Base-by-base conservation (phyloP, 2,113 vertebrate species). In the Hemicordylus capensis region DNA sequence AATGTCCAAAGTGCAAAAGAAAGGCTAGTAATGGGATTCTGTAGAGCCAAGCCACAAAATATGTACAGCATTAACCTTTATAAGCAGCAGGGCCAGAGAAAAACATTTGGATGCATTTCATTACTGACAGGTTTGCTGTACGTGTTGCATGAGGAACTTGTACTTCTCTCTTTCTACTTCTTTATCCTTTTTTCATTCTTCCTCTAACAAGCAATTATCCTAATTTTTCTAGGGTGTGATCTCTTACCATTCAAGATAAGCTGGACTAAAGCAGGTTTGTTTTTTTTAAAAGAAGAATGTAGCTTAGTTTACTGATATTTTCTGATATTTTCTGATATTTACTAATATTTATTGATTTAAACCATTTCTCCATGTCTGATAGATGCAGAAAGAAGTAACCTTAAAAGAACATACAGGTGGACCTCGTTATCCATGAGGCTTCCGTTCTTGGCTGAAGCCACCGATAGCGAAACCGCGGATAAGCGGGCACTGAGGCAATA, bases 11-110 rank as follows among this genome's bases (percentile, higher is more conserved):
- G 84, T 80, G 84, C 46, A 86, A 92, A 85, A 0, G 0, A 80
- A 78, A 81, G 83, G 86, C 20, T 91, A 79, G 89, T 94, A 90
- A 94, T 89, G 90, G 93, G 84, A 92, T 91, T 91, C 93, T 93
- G 90, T 80, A 88, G 91, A 22, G 87, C 87, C 89, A 85, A 77
- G 93, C 93, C 90, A 93, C 90, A 92, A 94, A 91, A n/a, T 66
- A 69, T 74, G 89, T 83, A 93, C 85, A 88, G 90, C 83, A 88
- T 89, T 90, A 84, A 76, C 89, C 56, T 93, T 91, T 91, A 83
- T 88, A 89, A 87, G 61, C 90, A 76, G 81, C 89, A 84, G 87
- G 90, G 88, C 89, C n/a, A 0, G 37, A 73, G 90, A 44, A 91
- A 70, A 90, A 80, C 87, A 66, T 91, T 94, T 9, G 76, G 90